Base-by-base conservation (phyloP, 2,113 vertebrate species). In the Parotia lawesii region DNA sequence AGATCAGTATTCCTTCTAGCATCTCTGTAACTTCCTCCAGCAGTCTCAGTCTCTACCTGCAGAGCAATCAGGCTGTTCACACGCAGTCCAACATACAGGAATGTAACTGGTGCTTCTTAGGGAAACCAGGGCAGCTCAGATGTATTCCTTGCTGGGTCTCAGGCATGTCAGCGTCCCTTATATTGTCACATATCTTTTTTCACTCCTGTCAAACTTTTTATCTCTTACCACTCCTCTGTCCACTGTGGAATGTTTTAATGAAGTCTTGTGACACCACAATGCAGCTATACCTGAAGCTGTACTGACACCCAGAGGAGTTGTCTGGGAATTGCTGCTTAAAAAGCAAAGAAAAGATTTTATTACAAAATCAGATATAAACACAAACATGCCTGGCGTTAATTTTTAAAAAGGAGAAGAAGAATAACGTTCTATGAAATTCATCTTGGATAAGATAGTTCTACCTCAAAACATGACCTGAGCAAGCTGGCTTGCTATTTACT, bases 281-380 rank as follows among this genome's bases (percentile, higher is more conserved):
- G n/a, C 23, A 35, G 44, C 60, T 33, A 58, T 96, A 84, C 38
- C 93, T 96, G 94, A 96, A 82, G 90, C 62, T 54, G 80, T 85
- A 91, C 94, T 97, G 98, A 98, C 98, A 98, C 92, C 98, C 97
- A 96, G 96, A 93, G 97, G 96, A 85, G 8, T 2, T 85, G n/a
- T 4, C 42, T 62, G 40, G 58, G 65, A 95, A 97, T 61, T 88
- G 64, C 91, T 84, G 47, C 48, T 61, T 79, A 25, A 48, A 47
- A 56, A 24, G 15, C 21, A 17, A 85, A 27, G 15, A 50, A 28
- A 42, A 40, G n/a, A 29, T n/a, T 80, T 47, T 37, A 19, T 31
- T 29, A 29, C 20, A 78, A 47, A 53, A 88, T 54, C 53, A 22
- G 33, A 19, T 22, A 47, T 33, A 71, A 84, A 70, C 18, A 3